A percentile compares a stretch with the other conserved stretches of the same genome.
Evolutionary conservation across 2,113 vertebrate species (phyloP).

Genomic region (Phalacrocorax pelagicus): DNA sequence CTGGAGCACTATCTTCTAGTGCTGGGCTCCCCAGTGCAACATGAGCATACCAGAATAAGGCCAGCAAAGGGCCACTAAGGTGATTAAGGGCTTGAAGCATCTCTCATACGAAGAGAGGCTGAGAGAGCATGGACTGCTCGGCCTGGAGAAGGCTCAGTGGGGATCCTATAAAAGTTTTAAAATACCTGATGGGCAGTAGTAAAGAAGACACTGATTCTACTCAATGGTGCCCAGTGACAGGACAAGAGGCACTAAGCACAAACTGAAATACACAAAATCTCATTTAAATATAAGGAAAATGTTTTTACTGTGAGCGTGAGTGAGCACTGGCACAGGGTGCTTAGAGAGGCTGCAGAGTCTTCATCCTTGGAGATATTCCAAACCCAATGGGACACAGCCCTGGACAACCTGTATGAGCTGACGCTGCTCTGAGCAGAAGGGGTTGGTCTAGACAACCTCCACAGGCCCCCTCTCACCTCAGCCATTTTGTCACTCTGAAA

Average conservation of each 20-base stretch:
- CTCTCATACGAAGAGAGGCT: neutral
- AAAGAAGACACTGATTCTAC: neutral
- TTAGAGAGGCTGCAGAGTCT: too few relatives aligned
- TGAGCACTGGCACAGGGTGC: neutral
- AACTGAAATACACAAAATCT: neutral
- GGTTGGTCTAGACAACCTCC: neutral
- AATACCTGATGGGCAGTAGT: neutral
- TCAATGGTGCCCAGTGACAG: neutral
- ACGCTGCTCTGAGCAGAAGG: neutral
- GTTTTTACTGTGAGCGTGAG: neutral
- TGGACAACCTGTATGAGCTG: neutral
- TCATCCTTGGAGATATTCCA: neutral
- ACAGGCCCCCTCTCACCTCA: neutral
- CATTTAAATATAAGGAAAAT: neutral
- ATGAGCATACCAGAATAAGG: neutral
- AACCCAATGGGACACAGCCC: neutral
- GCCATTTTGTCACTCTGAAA: neutral
- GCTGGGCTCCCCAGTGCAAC: neutral
- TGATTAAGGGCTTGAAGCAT: neutral
- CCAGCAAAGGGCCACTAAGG: neutral
- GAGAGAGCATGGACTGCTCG: neutral
- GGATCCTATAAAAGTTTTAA: neutral
- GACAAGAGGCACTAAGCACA: neutral
- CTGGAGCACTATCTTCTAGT: fast-evolving
- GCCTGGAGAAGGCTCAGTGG: neutral